These are phyloP conservation scores for Pseudococcus viburni DNA, from an alignment of 2,888 invertebrate genomes.

Conservation along the genomic window DNA sequence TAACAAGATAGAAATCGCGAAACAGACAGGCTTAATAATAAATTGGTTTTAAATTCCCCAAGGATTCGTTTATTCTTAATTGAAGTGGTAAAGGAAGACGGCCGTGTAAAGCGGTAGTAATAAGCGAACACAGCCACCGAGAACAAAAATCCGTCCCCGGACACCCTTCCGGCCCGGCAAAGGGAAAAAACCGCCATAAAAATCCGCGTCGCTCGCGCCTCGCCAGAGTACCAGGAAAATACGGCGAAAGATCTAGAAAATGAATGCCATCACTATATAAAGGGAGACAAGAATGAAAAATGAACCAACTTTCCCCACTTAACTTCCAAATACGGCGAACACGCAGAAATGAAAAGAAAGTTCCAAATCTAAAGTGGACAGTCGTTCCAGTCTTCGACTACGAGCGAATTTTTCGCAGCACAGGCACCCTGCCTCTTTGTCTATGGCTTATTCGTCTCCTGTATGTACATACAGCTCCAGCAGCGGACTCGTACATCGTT, in stretches of 20 bases:
- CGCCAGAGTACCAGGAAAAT: neutral
- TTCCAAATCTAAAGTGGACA: conserved; percentile 54
- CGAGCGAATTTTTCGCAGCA: neutral
- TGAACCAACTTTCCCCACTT: conserved; percentile 41
- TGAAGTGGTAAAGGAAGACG: conserved; percentile 33
- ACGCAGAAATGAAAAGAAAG: conserved; percentile 51
- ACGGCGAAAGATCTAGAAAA: conserved; percentile 42
- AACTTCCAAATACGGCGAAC: neutral
- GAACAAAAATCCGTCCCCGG: conserved; percentile 18
- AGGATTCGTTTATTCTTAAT: conserved; percentile 58
- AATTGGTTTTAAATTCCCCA: conserved; percentile 56
- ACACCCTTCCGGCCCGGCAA: neutral
- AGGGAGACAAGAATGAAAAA: conserved; percentile 50
- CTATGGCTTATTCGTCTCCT: neutral
- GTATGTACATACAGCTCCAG: neutral
- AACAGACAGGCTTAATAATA: conserved; percentile 54
- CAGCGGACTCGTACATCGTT: neutral
- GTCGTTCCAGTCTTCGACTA: conserved; percentile 44
- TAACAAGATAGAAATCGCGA: conserved; percentile 54
- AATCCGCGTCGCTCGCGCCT: too few relatives aligned
- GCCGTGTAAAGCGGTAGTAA: conserved; percentile 47
- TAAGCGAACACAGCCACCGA: conserved; percentile 37
- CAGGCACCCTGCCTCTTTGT: neutral
- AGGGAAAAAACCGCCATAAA: conserved; percentile 36
- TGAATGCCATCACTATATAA: conserved; percentile 32